Base-by-base conservation (phyloP, 2,113 vertebrate genomes). In the Catharus fuscescens region DNA sequence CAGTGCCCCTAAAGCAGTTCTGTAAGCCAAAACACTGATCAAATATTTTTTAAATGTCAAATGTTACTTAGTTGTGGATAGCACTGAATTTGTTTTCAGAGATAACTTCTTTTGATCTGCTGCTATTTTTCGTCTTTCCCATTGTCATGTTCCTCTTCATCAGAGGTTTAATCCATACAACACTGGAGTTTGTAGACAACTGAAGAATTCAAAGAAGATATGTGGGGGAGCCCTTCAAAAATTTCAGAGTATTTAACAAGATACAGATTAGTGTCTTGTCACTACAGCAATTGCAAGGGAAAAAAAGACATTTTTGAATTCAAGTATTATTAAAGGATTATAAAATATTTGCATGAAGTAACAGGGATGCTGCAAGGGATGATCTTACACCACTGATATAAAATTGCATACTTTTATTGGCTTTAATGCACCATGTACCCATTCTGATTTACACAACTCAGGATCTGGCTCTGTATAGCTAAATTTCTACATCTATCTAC, bases 21-120 rank as follows among this genome's bases (percentile, higher is more conserved):
- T 96, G 93, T 92, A 96, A 98, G 97, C 93, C 97, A 98, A 98
- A 97, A 97, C 94, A 93, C 54, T 80, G 95, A 98, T 97, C 96
- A 97, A 97, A 96, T 98, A 95, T 97, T 97, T 97, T 95, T 97
- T 34, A 97, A 97, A 97, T 97, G 97, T 98, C 96, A 97, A 96
- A 96, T 78, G 80, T 93, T 96, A 70, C 92, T 95, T 97, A 97
- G 96, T 92, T 92, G 96, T 93, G 94, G 96, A 92, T 94, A 73
- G 92, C 53, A 2, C 90, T 18, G 67, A 94, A 94, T 97, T 97
- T 97, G 84, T 94, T 96, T 95, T 95, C 70, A 92, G 89, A 83
- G 83, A 96, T 89, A 94, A 73, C 81, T 84, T 59, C 70, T 86
- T 96, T 97, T 97, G 97, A 95, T 97, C 87, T 93, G 44, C 65